Base-by-base conservation (phyloP, 2,888 invertebrate genomes). In the Drosophila kanekoi region DNA sequence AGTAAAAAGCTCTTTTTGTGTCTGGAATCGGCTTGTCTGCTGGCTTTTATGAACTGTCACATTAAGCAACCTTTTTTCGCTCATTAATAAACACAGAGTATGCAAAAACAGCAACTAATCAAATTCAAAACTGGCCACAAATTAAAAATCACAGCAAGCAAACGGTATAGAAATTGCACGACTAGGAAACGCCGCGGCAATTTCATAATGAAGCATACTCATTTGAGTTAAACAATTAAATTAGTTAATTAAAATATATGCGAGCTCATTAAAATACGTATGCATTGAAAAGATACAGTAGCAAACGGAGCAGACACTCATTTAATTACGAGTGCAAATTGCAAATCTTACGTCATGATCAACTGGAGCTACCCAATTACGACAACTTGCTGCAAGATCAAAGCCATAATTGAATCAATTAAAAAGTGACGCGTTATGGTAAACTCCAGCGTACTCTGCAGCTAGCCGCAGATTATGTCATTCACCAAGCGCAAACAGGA, bases 161-260 rank as follows among this genome's bases (percentile, higher is more conserved):
- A 75, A 68, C 67, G 60, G 67, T 63, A 63, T 37, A 56, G 37
- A 70, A 70, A 73, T 63, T 64, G 59, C 63, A 60, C 23, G 52
- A 75, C 37, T 62, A 48, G 71, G 71, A 75, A 75, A 63, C 57
- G 47, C 38, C 18, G 20, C 20, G 45, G 20, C 43, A 37, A 68
- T 72, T 68, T 72, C 68, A 60, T 68, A 68, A 73, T 73, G 72
- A 53, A 56, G 61, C 56, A 60, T 57, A 49, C 62, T 52, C 58
- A 60, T 23, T 60, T 68, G 58, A 59, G 28, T 28, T 8, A 28
- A 48, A 64, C 68, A 79, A 81, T 75, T 74, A 70, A 81, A 68
- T 80, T 69, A 84, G 78, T 80, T 71, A 82, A 82, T 82, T 74
- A 70, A 79, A 74, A 78, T 60, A 67, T 66, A 80, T 80, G 69